Evolutionary conservation across 2,113 vertebrate genomes (phyloP), one percentile per base, ranked within the genome.

Genomic region (Lontra canadensis): DNA sequence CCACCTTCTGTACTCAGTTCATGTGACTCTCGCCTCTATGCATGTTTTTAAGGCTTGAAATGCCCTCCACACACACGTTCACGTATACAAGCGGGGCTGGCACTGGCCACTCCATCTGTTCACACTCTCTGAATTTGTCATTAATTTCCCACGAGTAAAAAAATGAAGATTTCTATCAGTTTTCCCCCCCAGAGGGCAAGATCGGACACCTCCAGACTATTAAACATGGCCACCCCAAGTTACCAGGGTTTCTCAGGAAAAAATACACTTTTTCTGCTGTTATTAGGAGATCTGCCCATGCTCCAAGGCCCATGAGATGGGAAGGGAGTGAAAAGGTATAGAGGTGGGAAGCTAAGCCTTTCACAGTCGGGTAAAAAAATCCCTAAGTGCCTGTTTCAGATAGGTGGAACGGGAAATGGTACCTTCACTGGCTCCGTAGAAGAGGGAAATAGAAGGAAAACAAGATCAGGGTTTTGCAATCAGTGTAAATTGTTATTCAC

Each of bases 401-500:
- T 49, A 86, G 71, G 59, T 88, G n/a, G 84, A 78, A 65, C 17
- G 61, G 61, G 91, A 89, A 83, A 61, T 11, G 26, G 71, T 36
- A 89, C 91, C 95, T 95, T 82, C 61, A 44, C 69, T 88, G 42
- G 85, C 79, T 97, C 73, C 42, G 1, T 89, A 31, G 90, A 47
- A 96, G 73, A 93, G 88, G n/a, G 34, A 96, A 90, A 21, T 29
- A 31, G 1, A 73, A 96, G 59, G 81, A 94, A 97, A 89, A 95
- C 78, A 83, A 97, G 97, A 94, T 63, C 42, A 31, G 94, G 81
- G n/a, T 79, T 97, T 96, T 92, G 98, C 97, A 98, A 97, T 98
- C 97, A 98, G 97, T 10, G 74, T 39, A 83, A 76, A 98, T 98
- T 97, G 98, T 97, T 97, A 57, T 88, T 84, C 84, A 0, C 83